phyloP scores from a whole-genome alignment of 2,797 vertebrate genomes.

The Clamator glandarius region DNA sequence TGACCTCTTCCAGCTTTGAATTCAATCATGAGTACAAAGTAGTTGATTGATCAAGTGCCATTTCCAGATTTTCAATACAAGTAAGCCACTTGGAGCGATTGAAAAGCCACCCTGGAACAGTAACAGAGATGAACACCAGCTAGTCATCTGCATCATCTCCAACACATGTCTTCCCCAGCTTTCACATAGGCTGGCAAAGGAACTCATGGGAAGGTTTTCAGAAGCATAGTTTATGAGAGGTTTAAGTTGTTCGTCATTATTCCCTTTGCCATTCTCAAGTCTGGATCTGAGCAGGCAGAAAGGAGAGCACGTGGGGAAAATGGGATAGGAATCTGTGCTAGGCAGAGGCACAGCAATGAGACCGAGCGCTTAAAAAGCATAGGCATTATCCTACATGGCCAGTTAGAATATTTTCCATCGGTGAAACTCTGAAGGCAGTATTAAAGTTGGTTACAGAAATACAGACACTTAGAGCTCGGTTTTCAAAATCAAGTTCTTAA shows the following conservation, averaged over 20 bases:
- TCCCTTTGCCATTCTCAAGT: background rate
- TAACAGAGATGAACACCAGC: background rate
- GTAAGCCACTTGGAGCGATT: background rate
- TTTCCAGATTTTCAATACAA: background rate
- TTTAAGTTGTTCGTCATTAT: background rate
- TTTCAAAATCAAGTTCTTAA: constrained; percentile 45
- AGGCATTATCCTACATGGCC: background rate
- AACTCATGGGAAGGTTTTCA: background rate
- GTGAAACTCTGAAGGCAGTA: background rate
- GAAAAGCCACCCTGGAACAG: background rate
- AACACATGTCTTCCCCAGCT: accelerated
- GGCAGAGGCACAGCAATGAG: background rate
- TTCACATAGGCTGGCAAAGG: background rate
- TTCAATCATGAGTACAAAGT: background rate
- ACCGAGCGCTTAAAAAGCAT: background rate
- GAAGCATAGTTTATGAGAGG: background rate
- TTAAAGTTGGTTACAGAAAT: constrained; percentile 13
- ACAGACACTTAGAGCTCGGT: background rate
- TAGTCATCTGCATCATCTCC: background rate
- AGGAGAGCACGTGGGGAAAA: background rate
- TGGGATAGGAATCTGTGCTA: background rate
- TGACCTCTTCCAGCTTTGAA: background rate
- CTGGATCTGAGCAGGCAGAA: background rate
- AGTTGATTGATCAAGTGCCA: background rate
- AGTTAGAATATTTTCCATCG: background rate